Evolutionary conservation across 2,888 invertebrate species (phyloP).

Genomic region (Tanypteryx hageni): DNA sequence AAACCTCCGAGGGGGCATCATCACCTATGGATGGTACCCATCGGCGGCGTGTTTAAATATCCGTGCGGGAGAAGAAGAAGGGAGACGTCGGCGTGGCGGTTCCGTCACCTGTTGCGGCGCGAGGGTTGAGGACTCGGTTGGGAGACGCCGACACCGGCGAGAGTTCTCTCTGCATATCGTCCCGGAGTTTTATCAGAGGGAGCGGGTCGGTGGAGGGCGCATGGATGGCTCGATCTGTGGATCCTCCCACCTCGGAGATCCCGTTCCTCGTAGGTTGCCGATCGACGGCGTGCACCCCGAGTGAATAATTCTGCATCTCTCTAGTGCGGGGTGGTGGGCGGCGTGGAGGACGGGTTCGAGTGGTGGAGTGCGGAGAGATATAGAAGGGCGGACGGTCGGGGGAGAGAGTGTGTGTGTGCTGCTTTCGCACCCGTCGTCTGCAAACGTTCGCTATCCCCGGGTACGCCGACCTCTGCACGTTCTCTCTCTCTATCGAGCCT

Average conservation of each 20-base stretch:
- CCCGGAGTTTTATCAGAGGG: neutral
- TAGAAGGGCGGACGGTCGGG: neutral
- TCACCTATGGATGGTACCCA: conserved; percentile 16
- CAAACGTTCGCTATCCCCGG: conserved; percentile 17
- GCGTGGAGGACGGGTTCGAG: neutral
- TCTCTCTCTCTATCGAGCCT: conserved; percentile 6
- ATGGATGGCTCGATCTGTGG: conserved; percentile 25
- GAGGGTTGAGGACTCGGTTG: neutral
- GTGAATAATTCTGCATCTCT: neutral
- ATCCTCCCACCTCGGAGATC: conserved; percentile 28
- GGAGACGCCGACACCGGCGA: neutral
- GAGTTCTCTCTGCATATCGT: neutral
- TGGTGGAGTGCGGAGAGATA: neutral
- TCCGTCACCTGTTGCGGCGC: neutral
- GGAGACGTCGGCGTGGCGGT: neutral
- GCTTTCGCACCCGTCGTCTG: conserved; percentile 42
- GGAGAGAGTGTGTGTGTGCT: neutral
- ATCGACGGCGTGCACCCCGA: conserved; percentile 37
- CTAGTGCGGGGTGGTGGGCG: neutral
- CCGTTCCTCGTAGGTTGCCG: conserved; percentile 32
- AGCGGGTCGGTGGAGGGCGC: neutral
- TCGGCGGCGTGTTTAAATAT: neutral
- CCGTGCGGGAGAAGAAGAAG: neutral
- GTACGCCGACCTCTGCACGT: conserved; percentile 49
- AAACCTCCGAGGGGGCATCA: neutral